Percentiles rank a stretch among this genome's conserved stretches.
Conservation (phyloP, 2,888 invertebrate genomes). For the Lottia gigantea region DNA sequence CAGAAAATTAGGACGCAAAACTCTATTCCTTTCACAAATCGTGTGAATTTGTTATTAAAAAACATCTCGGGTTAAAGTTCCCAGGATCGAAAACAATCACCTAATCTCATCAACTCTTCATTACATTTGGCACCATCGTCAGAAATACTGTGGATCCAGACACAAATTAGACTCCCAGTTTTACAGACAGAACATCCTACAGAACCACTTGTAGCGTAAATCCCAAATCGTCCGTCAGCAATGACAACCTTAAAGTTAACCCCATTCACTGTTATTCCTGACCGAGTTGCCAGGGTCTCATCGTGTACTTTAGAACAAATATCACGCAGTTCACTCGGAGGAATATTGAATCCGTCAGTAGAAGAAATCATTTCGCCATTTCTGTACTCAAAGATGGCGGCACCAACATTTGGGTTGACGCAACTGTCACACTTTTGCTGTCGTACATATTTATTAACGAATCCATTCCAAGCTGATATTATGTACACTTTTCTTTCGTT, state of each 20-base stretch:
- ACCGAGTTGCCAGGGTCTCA: constrained; percentile 26
- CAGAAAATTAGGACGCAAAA: too few relatives aligned
- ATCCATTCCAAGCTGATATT: not conserved
- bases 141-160: constrained; percentile 37
- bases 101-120: constrained; percentile 55
- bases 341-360: not conserved
- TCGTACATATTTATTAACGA: not conserved
- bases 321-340: not conserved
- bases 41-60: too few relatives aligned
- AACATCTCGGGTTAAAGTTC: not conserved
- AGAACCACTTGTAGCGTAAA: constrained; percentile 45
- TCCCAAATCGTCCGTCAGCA: constrained; percentile 54
- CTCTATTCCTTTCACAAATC: too few relatives aligned
- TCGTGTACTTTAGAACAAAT: not conserved
- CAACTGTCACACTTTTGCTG: not conserved
- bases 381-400: not conserved
- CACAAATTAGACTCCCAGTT: constrained; percentile 46
- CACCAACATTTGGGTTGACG: not conserved
- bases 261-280: constrained; percentile 46
- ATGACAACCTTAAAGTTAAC: constrained; percentile 44
- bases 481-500: not conserved
- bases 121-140: constrained; percentile 34
- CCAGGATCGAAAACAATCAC: constrained; percentile 40
- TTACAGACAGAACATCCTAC: constrained; percentile 52
- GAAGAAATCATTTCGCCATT: not conserved